Evolutionary conservation across 2,888 invertebrate genomes (phyloP).

Genomic region (Stictocephala bisonia): DNA sequence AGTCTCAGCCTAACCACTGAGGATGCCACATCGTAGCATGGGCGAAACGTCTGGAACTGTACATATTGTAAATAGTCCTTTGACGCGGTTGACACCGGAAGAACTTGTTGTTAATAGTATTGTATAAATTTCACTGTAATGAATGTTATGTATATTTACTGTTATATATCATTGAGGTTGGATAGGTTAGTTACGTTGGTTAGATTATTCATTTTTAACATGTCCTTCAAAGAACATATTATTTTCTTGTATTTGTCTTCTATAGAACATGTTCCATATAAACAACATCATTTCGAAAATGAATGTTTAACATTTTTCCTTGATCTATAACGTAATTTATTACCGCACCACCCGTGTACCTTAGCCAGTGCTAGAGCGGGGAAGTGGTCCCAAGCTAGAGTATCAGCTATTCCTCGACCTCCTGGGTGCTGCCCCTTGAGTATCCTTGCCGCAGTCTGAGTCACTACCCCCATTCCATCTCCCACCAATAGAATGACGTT

Average conservation of each 20-base stretch:
- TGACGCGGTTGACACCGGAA: no score
- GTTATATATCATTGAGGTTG: no score
- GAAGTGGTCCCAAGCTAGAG: slow-evolving; percentile 77
- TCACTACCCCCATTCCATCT: slow-evolving; percentile 82
- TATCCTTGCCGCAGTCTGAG: slow-evolving; percentile 78
- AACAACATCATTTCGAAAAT: neutral
- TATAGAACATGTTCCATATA: neutral
- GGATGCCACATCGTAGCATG: no score
- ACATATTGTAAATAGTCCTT: no score
- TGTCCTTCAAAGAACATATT: neutral
- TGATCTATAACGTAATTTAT: neutral
- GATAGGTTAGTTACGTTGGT: no score
- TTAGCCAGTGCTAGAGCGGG: slow-evolving; percentile 77
- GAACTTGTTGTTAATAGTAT: no score
- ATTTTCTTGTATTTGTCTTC: neutral
- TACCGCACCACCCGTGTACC: slow-evolving; percentile 64
- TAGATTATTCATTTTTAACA: no score
- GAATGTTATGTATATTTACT: no score
- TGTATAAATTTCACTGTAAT: no score
- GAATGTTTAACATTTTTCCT: no score
- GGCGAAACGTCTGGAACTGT: no score
- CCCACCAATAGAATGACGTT: slow-evolving; percentile 80
- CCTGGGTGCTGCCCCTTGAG: slow-evolving; percentile 72
- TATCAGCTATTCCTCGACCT: slow-evolving; percentile 74
- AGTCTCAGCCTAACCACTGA: no score